Evolutionary conservation across 2,113 vertebrate genomes (phyloP).

Genomic region (Equus przewalskii): DNA sequence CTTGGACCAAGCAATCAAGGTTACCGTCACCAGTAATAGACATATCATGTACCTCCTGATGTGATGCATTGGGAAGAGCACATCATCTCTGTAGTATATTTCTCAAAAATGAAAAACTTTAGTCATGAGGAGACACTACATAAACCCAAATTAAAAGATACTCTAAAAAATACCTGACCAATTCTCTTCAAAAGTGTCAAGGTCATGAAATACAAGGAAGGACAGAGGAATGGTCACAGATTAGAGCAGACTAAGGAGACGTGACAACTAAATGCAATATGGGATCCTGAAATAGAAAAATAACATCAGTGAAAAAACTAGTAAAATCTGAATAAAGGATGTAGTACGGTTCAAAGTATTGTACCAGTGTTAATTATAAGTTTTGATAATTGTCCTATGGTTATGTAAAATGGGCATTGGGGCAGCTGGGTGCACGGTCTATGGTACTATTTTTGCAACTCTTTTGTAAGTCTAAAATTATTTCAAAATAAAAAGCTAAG

Average conservation of each 20-base stretch:
- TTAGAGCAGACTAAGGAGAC: background rate
- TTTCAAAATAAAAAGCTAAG: background rate
- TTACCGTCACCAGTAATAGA: background rate
- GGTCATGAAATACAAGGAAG: background rate
- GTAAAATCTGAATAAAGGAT: background rate
- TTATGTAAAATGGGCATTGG: background rate
- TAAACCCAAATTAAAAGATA: background rate
- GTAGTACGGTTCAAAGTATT: background rate
- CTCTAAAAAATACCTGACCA: background rate
- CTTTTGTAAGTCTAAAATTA: background rate
- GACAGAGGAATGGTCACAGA: background rate
- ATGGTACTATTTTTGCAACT: background rate
- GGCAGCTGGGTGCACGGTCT: background rate
- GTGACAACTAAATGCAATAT: background rate
- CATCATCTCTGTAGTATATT: background rate
- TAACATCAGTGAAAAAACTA: background rate
- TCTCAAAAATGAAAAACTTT: background rate
- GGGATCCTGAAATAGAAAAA: background rate
- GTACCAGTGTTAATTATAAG: background rate
- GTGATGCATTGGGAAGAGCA: background rate
- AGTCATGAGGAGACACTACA: background rate
- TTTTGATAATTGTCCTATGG: background rate
- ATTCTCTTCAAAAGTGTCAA: background rate
- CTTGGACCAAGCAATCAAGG: background rate
- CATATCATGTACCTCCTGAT: background rate